Conservation (phyloP, 2,113 vertebrate species). For the Aptenodytes patagonicus region DNA sequence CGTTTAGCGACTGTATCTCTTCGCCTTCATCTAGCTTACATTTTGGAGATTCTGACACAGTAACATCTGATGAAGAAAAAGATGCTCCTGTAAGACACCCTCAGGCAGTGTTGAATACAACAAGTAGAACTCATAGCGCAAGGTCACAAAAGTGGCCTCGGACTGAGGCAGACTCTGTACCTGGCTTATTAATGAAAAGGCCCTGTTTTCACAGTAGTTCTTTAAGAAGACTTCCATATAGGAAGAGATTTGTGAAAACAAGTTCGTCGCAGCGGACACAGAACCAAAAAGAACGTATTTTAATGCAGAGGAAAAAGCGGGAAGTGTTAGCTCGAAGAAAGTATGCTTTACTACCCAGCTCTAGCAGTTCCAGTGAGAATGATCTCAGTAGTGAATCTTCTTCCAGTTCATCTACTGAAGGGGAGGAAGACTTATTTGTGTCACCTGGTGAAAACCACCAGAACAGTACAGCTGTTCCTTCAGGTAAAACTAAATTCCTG, state of each 20-base stretch:
- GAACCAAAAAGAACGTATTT: slow-evolving; percentile 92
- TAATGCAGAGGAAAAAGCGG: slow-evolving; percentile 93
- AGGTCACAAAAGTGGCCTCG: slow-evolving; percentile 92
- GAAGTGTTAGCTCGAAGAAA: slow-evolving; percentile 92
- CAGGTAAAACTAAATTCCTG: slow-evolving; percentile 78
- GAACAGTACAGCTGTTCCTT: slow-evolving; percentile 83
- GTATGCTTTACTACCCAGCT: slow-evolving; percentile 91
- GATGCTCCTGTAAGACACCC: slow-evolving; percentile 74
- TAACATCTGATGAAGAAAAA: slow-evolving; percentile 93
- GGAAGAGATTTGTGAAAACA: slow-evolving; percentile 91
- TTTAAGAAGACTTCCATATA: slow-evolving; percentile 81
- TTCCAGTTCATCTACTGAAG: slow-evolving; percentile 91
- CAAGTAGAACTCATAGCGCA: slow-evolving; percentile 82
- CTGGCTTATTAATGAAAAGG: slow-evolving; percentile 85
- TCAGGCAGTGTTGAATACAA: slow-evolving; percentile 73
- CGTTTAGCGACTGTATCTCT: slow-evolving; percentile 95
- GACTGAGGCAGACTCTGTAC: slow-evolving; percentile 85
- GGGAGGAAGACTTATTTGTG: slow-evolving; percentile 92
- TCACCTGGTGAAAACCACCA: slow-evolving; percentile 87
- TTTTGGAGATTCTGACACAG: slow-evolving; percentile 95
- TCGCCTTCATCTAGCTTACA: slow-evolving; percentile 95
- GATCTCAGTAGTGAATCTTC: slow-evolving; percentile 91
- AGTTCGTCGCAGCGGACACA: slow-evolving; percentile 88
- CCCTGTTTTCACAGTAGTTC: slow-evolving; percentile 84
- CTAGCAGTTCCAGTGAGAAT: slow-evolving; percentile 94